phyloP scores from a whole-genome alignment of 2,113 vertebrate species.

The Anas platyrhynchos region DNA sequence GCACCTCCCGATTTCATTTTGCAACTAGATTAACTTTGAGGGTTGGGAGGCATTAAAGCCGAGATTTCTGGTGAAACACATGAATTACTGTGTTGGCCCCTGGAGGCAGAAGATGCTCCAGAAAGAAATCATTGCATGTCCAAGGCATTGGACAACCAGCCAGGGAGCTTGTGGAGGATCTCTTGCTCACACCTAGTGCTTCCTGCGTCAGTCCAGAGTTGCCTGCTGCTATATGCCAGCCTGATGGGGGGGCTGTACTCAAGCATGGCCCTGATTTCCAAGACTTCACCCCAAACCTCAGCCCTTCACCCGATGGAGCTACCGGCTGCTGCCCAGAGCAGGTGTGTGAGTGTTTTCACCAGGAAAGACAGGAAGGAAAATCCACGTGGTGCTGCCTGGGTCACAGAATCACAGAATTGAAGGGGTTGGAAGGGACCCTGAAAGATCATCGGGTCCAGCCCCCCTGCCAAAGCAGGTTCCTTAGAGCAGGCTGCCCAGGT shows the following conservation, averaged over 20 bases:
- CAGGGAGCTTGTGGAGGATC: not conserved
- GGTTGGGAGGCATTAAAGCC: not conserved
- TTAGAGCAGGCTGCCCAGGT: too few relatives aligned
- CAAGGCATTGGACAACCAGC: not conserved
- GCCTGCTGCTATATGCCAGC: not conserved
- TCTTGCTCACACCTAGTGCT: not conserved
- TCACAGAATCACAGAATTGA: not conserved
- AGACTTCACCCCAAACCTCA: not conserved
- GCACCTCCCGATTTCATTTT: rapidly evolving
- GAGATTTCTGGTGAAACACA: not conserved
- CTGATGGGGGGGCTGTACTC: not conserved
- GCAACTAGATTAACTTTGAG: not conserved
- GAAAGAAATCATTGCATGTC: not conserved
- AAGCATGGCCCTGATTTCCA: not conserved
- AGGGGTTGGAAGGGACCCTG: too few relatives aligned
- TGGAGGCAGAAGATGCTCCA: not conserved
- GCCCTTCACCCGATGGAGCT: not conserved
- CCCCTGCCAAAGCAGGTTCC: too few relatives aligned
- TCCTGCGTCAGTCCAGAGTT: not conserved
- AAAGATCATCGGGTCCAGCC: too few relatives aligned
- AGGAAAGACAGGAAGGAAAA: not conserved
- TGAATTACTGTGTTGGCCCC: not conserved
- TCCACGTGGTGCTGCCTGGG: rapidly evolving
- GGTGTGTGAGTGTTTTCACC: not conserved
- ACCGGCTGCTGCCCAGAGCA: not conserved